Conservation (phyloP, 2,888 invertebrate genomes). For the Xanthia togata region DNA sequence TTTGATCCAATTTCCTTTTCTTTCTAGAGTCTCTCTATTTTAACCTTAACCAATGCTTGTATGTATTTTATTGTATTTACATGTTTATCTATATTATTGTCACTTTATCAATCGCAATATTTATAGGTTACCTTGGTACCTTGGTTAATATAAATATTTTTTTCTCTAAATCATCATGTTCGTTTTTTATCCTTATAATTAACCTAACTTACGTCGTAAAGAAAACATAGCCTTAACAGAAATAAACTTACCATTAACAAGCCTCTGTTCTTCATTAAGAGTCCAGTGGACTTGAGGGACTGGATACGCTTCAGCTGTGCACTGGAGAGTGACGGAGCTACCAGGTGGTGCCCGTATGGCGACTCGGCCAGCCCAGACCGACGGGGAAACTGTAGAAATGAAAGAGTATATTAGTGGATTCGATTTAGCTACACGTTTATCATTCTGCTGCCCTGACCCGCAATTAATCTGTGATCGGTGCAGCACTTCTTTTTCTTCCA, state of each 20-base stretch:
- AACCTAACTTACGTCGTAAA: background rate
- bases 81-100: background rate
- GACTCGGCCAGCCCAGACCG: constrained; percentile 93
- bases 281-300: constrained; percentile 94
- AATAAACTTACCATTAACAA: constrained; percentile 90
- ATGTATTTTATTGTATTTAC: too few relatives aligned
- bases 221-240: background rate
- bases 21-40: background rate
- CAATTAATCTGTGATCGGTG: background rate
- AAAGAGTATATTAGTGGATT: background rate
- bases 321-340: constrained; percentile 92
- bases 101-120: background rate
- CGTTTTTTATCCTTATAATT: background rate
- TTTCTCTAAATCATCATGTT: background rate
- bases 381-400: constrained; percentile 91
- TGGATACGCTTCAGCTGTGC: constrained; percentile 94
- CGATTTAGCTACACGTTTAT: background rate
- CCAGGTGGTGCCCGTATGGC: constrained; percentile 93
- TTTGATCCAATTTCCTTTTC: background rate
- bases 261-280: constrained; percentile 91
- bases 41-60: too few relatives aligned
- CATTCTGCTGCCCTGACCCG: background rate
- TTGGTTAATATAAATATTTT: background rate
- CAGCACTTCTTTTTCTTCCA: background rate
- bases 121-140: too few relatives aligned